Evolutionary conservation across 2,888 invertebrate species (phyloP), one percentile per base, ranked within the genome.

Genomic region (Cynaeus angustus): DNA sequence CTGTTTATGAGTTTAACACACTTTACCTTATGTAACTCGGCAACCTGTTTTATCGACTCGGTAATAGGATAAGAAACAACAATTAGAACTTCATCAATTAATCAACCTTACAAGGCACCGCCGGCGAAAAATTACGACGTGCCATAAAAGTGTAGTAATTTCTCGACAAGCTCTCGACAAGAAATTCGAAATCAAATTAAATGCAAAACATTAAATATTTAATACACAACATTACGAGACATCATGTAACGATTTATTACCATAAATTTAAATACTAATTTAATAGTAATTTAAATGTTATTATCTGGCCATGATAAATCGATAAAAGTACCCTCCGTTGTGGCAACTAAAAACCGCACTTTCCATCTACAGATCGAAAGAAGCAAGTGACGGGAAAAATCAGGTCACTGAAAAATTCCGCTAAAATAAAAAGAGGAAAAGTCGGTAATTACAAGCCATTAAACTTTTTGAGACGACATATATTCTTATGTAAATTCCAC

Each of bases 401-500:
- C n/a, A n/a, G n/a, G n/a, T n/a, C n/a, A n/a, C n/a, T n/a, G n/a
- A n/a, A n/a, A 41, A 41, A n/a, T 6, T 10, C n/a, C 41, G n/a
- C 3, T 12, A n/a, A 41, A 4, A 41, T n/a, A 12, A n/a, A 33
- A 43, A 16, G 46, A 9, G 26, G 14, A 46, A 21, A 16, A 46
- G 16, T 9, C 8, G 9, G 52, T 38, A 48, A 56, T 66, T 66
- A 66, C 66, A 56, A 46, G 46, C 56, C 52, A 55, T 66, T 55
- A 66, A 56, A 38, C 38, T 65, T 64, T 65, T 55, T 46, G 41
- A 46, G 46, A 9, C 55, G 45, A 66, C 55, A 48, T 41, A 41
- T 12, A 10, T 48, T 48, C 66, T 46, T 66, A 66, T 66, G 66
- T 66, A 66, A 66, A 66, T 66, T 56, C 66, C 66, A 48, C 48